Evolutionary conservation across 2,797 vertebrate species (phyloP), one percentile per base, ranked within the genome.

Genomic region (Hybognathus amarus): DNA sequence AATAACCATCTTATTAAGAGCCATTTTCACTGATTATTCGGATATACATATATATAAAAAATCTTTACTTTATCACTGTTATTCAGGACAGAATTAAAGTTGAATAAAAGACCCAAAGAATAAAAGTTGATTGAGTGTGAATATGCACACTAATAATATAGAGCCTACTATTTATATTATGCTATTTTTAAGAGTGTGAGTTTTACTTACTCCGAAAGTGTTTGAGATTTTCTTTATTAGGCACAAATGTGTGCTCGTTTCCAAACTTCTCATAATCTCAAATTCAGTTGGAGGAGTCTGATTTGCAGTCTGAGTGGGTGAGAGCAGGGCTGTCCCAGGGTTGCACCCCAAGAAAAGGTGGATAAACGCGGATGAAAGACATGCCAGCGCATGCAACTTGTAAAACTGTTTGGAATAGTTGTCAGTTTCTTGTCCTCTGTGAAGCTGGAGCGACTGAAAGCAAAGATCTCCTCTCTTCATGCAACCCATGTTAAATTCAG

Each of bases 371-470:
- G 78, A 87, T 88, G 87, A 84, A 89, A 89, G 93, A 93, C 93
- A 93, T 93, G 93, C 92, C 89, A 90, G 90, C 88, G 91, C 93
- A 93, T 86, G 94, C 90, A 91, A 90, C 90, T 90, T 89, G 93
- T 94, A 93, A 92, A 95, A 93, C 89, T 93, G 90, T 93, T 93
- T 94, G 93, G 91, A 93, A 94, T 92, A 92, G 89, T 89, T 94
- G 91, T 93, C 92, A 93, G 91, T 83, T 91, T 77, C 80, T 89
- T 78, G 86, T 88, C 87, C 80, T 77, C 45, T 47, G 68, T 24
- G 45, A 80, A 36, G 78, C 61, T 38, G 40, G 24, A 45, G 47
- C 77, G 66, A 42, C 50, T 40, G 61, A 78, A 83, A 82, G 79
- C 73, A 73, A 20, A 15, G 50, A 79, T 47, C 33, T 56, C 27